Percentiles rank a stretch among this genome's conserved stretches.
Evolutionary conservation across 2,797 vertebrate species (phyloP).

Genomic region (Ispidina picta): DNA sequence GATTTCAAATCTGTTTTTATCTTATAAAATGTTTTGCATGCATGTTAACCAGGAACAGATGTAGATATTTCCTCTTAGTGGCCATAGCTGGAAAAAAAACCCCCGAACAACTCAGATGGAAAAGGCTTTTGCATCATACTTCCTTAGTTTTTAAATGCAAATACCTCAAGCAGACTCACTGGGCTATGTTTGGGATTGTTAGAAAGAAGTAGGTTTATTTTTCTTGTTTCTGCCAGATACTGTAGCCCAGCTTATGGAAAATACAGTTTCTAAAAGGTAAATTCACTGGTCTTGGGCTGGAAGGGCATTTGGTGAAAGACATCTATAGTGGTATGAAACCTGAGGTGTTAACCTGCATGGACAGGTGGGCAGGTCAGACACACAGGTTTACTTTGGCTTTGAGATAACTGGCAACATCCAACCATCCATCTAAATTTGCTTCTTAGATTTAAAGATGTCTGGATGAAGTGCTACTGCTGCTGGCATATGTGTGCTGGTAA

Average conservation of each 20-base stretch:
- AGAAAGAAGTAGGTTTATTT: background rate
- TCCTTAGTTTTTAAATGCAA: background rate
- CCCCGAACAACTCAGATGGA: background rate
- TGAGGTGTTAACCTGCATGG: background rate
- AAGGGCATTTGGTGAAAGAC: background rate
- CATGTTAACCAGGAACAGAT: conserved; percentile 42
- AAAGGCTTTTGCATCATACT: background rate
- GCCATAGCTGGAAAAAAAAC: background rate
- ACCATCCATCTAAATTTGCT: background rate
- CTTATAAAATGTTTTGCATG: conserved; percentile 39
- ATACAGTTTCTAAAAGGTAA: background rate
- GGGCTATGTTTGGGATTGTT: background rate
- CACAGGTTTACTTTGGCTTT: background rate
- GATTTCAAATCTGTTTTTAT: conserved; percentile 49
- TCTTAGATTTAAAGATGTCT: background rate
- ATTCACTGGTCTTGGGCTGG: background rate
- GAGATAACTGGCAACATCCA: background rate
- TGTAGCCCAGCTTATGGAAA: background rate
- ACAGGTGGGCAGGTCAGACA: background rate
- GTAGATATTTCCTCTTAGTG: conserved; percentile 47
- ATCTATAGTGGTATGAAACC: background rate
- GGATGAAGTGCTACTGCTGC: conserved; percentile 1
- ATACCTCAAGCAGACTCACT: background rate
- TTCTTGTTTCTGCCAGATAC: background rate
- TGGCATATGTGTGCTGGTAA: conserved; percentile 11